Base-by-base conservation (phyloP, 2,888 invertebrate species). In the Nemotelus pantherinus region DNA sequence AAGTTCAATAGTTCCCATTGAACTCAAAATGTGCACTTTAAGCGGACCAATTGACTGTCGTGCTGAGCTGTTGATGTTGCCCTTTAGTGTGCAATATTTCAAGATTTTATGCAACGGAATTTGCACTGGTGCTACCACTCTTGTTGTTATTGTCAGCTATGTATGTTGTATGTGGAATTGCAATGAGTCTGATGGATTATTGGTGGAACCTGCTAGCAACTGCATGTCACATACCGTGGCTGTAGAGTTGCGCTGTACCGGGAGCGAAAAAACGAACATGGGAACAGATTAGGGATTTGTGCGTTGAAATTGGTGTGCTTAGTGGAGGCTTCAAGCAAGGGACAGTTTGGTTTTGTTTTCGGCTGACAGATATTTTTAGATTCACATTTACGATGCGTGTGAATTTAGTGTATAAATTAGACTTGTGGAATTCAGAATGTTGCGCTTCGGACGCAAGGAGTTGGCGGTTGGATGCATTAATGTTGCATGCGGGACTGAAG, bases 61-160 rank as follows among this genome's bases (percentile, higher is more conserved):
- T 48, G 48, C 39, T 3, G 50, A 39, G 10, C 60, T 48, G 7
- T 39, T 63, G 41, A 48, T 41, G 48, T 74, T 45, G 55, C 60
- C 74, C 74, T 63, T 74, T 48, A 60, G 39, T 47, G 48, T 53
- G 53, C 63, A 63, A 63, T 25, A 57, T 58, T 39, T 44, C 9
- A 63, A 48, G 60, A 74, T 74, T 58, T 74, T 60, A 74, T 74
- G 74, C 63, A 74, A 60, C 48, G 74, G 74, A 74, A 74, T 74
- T n/a, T 43, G 41, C 44, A n/a, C 44, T 6, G 25, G 41, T 5
- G 6, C 10, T 65, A 5, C 53, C 43, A 41, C 25, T 25, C 25
- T 25, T 1, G 25, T 25, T 25, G 25, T 25, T 25, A 25, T 25
- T 25, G 25, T 25, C 25, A 58, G 58, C 58, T 10, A 25, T 53